Evolutionary conservation across 2,113 vertebrate species (phyloP).

Genomic region (Lichenostomus cassidix): DNA sequence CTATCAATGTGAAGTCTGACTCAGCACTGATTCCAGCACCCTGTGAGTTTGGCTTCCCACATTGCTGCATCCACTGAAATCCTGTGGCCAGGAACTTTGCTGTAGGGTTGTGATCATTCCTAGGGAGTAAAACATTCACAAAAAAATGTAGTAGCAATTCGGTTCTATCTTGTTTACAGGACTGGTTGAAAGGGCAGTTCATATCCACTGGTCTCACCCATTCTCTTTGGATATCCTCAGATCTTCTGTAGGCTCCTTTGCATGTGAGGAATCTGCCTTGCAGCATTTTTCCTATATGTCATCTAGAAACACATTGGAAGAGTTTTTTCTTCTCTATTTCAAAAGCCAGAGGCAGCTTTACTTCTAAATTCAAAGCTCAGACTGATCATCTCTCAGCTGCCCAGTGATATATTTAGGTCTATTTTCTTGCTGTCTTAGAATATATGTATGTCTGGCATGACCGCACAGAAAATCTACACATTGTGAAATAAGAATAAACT

Average conservation of each 20-base stretch:
- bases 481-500: background rate
- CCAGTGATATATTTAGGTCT: background rate
- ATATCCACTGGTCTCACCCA: background rate
- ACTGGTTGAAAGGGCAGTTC: background rate
- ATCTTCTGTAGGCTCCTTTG: background rate
- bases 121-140: background rate
- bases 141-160: background rate
- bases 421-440: background rate
- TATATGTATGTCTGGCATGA: background rate
- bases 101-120: background rate
- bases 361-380: background rate
- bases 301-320: background rate
- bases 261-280: background rate
- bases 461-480: background rate
- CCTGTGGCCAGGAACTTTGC: background rate
- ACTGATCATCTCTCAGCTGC: background rate
- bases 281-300: background rate
- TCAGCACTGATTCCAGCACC: conserved; percentile 48
- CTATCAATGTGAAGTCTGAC: conserved; percentile 56
- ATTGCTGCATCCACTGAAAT: conserved; percentile 6
- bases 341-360: background rate
- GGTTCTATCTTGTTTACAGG: background rate
- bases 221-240: background rate
- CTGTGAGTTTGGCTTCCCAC: conserved; percentile 23
- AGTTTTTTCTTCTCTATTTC: background rate